Evolutionary conservation across 2,888 invertebrate genomes (phyloP), one percentile per base, ranked within the genome.

Genomic region (Trichogramma evanescens): DNA sequence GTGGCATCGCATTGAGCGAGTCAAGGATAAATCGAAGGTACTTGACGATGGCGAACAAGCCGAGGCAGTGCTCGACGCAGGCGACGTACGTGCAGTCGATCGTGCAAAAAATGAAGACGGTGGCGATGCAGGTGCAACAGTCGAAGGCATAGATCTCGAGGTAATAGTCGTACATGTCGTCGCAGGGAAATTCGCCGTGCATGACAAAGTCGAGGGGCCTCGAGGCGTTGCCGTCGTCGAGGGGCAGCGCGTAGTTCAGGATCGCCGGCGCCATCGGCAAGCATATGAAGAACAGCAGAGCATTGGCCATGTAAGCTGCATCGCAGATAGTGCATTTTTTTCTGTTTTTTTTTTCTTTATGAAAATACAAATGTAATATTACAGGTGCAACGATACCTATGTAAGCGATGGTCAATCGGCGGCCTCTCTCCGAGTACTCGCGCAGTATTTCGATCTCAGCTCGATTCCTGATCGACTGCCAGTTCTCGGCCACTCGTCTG

Each of bases 1-100:
- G 9, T 4, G 26, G 26, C 26, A 26, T 26, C 26, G 26, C 26
- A 26, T 2, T 2, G 26, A 26, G 26, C 26, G 26, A 26, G 26
- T 26, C 26, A 26, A 26, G 26, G 26, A 26, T 26, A 26, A 46
- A 46, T n/a, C 9, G 3, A 38, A 42, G 48, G 40, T 48, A 58
- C 58, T 59, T 59, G 26, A 59, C 49, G 5, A 59, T 59, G 6
- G 58, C 58, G n/a, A 59, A 59, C 1, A 59, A 42, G 9, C 54
- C 54, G 8, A 54, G 5, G 9, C 58, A 59, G 26, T 59, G 58
- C 7, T 59, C 58, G 9, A 54, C 50, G 41, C 54, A 59, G n/a
- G 40, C 44, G 1, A 45, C 54, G 41, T 59, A 59, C 5, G 10
- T 59, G 40, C 40, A 49, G 38, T 59, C 58, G 6, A 59, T 38